These are phyloP conservation scores for Drosophila mimetica DNA, from an alignment of 2,888 invertebrate species.

Conservation along the genomic window DNA sequence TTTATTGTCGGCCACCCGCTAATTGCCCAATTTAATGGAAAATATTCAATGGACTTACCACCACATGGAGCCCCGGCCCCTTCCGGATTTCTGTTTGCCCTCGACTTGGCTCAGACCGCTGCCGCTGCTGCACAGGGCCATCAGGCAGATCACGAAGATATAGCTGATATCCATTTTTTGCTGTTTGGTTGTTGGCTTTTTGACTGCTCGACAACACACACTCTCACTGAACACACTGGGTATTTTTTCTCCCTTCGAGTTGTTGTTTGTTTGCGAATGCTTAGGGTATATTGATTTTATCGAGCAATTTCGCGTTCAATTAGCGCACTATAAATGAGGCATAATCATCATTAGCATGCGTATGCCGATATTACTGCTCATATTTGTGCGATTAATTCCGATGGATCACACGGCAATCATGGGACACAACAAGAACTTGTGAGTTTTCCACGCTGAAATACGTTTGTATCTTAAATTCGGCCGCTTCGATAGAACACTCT, in stretches of 20 bases:
- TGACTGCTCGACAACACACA: conserved; percentile 24
- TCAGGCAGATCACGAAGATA: conserved; percentile 78
- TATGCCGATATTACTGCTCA: conserved; percentile 53
- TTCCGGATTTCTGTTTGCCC: conserved; percentile 87
- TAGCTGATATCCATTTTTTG: conserved; percentile 82
- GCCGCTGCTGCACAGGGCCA: conserved; percentile 77
- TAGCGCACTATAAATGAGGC: conserved; percentile 80
- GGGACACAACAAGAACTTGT: conserved; percentile 35
- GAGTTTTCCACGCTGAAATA: conserved; percentile 16
- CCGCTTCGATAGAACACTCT: conserved; percentile 11
- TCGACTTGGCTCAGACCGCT: conserved; percentile 61
- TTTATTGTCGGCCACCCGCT: conserved; percentile 62
- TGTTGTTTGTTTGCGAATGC: conserved; percentile 37
- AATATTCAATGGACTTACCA: conserved; percentile 88
- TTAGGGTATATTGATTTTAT: conserved; percentile 43
- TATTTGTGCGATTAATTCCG: conserved; percentile 55
- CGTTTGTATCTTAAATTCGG: not conserved
- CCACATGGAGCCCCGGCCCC: conserved; percentile 96
- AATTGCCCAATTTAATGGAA: conserved; percentile 68
- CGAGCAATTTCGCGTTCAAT: conserved; percentile 83
- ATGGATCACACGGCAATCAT: conserved; percentile 43
- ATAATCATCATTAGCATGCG: conserved; percentile 67
- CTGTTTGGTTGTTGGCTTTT: not conserved
- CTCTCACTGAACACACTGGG: conserved; percentile 38
- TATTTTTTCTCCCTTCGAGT: conserved; percentile 20